Evolutionary conservation across 23 tunicate species (phyloP), one percentile per base, ranked within the genome.

Genomic region (Corella eumyota): DNA sequence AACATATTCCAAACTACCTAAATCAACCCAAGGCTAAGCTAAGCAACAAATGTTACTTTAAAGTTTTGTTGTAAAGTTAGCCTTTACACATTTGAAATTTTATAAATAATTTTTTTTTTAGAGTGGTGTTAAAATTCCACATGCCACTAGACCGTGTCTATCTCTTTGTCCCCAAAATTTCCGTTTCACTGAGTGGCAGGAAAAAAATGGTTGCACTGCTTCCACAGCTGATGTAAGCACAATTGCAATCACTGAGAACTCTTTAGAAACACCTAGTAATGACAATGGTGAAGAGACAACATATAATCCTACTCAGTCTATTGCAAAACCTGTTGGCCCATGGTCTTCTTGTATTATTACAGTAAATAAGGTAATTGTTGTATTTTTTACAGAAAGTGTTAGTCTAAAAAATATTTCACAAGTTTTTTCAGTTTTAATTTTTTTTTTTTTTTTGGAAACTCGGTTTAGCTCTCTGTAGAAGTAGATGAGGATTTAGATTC

Each of bases 301-400:
- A 19, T 68, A 40, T 30, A 32, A 33, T 0, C 37, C 74, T 13
- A 38, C 48, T 25, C 83, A 68, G 66, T 47, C 29, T 19, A 68
- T 72, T 17, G 56, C 72, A 11, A 61, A 61, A 26, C 74, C 81
- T 4, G 58, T 74, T 0, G 92, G 92, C 34, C 66, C 60, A 51
- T 83, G 92, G 92, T 83, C 92, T 33, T 74, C 92, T 49, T 83
- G 92, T 58, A 46, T 76, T 25, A 68, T 66, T 37, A 71, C 64
- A 45, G 45, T 23, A 0, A 34, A 26, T 29, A 57, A 37, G 24
- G 80, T 74, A 54, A 66, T 45, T 30, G 20, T 44, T 9, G 17
- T 44, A 25, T 9, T 32, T 32, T 7, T 4, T n/a, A n/a, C n/a
- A n/a, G n/a, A n/a, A n/a, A n/a, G n/a, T n/a, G n/a, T n/a, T n/a